These are phyloP conservation scores for Philereme vetulata DNA, from an alignment of 2,888 invertebrate genomes.

Conservation along the genomic window DNA sequence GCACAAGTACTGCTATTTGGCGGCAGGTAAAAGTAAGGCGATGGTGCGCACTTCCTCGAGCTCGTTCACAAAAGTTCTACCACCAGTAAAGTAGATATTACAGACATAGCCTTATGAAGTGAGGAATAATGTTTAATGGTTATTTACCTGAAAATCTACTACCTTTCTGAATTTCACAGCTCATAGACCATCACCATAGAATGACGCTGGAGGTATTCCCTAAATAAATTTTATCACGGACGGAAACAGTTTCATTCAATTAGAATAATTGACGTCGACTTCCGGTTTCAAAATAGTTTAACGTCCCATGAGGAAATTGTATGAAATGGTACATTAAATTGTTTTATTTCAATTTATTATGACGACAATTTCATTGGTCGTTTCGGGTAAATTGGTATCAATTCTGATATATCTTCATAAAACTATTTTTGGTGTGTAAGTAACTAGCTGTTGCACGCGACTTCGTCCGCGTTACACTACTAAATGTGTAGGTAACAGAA, in stretches of 20 bases:
- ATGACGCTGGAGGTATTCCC: slow-evolving; percentile 14
- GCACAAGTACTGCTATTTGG: no score
- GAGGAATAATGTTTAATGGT: no score
- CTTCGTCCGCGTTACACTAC: no score
- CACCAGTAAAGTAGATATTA: no score
- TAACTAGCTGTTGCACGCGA: no score
- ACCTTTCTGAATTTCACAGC: slow-evolving; percentile 8
- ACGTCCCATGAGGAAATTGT: slow-evolving; percentile 36
- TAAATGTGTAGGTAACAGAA: no score
- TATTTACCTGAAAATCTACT: neutral
- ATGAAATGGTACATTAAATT: slow-evolving; percentile 34
- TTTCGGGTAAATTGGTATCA: slow-evolving; percentile 4
- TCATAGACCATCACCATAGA: slow-evolving; percentile 14
- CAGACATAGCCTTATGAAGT: no score
- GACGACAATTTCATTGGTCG: slow-evolving; percentile 21
- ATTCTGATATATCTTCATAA: neutral
- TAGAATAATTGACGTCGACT: slow-evolving; percentile 52
- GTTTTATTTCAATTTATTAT: slow-evolving; percentile 34
- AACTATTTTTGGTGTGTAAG: no score
- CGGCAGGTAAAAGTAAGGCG: no score
- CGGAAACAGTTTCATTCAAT: slow-evolving; percentile 56
- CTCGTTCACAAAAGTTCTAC: no score
- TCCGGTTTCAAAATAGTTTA: slow-evolving; percentile 50
- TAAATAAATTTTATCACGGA: slow-evolving; percentile 42
- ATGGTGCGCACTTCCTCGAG: no score